phyloP scores from a whole-genome alignment of 2,113 vertebrate genomes.

The Solea solea region DNA sequence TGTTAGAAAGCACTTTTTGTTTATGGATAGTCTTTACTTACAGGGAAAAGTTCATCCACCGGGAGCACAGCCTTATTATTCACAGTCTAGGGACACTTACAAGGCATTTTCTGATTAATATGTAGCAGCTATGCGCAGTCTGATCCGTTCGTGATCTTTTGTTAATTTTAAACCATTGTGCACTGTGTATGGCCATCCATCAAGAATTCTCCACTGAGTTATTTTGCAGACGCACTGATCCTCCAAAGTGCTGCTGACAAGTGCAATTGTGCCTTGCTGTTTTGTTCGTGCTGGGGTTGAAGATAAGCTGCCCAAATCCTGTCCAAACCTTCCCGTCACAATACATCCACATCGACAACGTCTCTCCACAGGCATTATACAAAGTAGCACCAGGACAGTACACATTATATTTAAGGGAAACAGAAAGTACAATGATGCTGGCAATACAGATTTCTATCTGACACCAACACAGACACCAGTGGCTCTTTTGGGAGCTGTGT shows the following conservation, averaged over 20 bases:
- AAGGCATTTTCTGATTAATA: neutral
- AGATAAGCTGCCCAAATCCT: conserved; percentile 10
- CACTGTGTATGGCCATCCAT: neutral
- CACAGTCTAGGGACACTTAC: neutral
- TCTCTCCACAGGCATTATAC: neutral
- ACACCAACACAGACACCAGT: neutral
- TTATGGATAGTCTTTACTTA: neutral
- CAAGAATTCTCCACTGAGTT: neutral
- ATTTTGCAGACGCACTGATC: conserved; percentile 12
- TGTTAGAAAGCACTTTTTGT: neutral
- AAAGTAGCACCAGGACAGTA: neutral
- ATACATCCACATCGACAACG: neutral
- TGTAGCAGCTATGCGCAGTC: neutral
- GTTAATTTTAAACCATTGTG: conserved; percentile 5
- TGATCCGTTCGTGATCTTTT: neutral
- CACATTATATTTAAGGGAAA: neutral
- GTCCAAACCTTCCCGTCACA: neutral
- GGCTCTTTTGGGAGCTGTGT: neutral
- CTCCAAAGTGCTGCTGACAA: neutral
- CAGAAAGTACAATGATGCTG: neutral
- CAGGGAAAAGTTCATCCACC: neutral
- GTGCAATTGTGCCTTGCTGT: neutral
- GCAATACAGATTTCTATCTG: neutral
- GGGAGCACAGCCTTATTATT: neutral
- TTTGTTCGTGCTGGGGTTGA: neutral